Conservation (phyloP, 2,888 invertebrate species). For the Julus scandinavius region DNA sequence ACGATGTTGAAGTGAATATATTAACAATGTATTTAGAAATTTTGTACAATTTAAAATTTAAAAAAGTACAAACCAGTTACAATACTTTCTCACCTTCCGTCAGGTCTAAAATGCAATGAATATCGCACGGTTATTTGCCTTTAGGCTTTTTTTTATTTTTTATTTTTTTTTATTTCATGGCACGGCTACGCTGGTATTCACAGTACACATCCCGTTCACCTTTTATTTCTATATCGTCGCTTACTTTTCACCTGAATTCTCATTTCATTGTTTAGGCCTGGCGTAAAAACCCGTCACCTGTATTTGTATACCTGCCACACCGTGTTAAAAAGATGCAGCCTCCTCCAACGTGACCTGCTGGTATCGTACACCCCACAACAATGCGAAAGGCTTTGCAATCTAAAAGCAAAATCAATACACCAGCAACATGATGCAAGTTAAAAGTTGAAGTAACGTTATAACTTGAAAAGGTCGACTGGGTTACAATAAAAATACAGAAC, state of each 20-base stretch:
- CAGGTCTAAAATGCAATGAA: neutral
- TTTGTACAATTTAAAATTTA: neutral
- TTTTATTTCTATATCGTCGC: constrained; percentile 25
- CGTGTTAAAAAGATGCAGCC: constrained; percentile 24
- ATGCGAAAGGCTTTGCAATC: constrained; percentile 22
- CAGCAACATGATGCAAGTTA: neutral
- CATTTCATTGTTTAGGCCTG: neutral
- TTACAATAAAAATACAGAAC: neutral
- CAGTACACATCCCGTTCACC: constrained; percentile 27
- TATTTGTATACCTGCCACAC: neutral
- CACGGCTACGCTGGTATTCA: neutral
- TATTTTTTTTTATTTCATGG: neutral
- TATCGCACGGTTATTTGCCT: constrained; percentile 33
- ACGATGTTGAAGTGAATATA: neutral
- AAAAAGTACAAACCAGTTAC: neutral
- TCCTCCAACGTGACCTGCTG: neutral
- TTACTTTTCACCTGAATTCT: constrained; percentile 23
- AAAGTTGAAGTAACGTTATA: constrained; percentile 7
- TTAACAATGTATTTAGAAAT: neutral
- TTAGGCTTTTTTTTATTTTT: neutral
- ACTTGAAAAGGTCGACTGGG: constrained; percentile 19
- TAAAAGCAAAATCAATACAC: constrained; percentile 11
- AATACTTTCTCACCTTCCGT: constrained; percentile 5
- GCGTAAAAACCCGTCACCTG: neutral
- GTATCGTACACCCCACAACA: constrained; percentile 6